Conservation (phyloP, 1,140 invertebrate genomes). For the Pygmarrhopalites habei region DNA sequence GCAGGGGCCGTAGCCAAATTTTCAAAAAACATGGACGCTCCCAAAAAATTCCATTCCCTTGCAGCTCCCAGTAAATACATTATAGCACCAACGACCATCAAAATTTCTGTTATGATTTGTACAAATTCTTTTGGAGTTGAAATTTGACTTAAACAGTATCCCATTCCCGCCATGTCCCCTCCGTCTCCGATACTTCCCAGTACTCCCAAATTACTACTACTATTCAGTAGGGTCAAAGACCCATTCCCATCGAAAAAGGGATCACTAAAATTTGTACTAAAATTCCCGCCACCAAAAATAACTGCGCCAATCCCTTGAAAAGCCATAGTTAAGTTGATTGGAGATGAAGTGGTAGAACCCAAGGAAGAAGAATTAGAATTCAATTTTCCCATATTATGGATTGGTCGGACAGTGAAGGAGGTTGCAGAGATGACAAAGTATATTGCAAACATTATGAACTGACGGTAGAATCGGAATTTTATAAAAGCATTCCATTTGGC, state of each 20-base stretch:
- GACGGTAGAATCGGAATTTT: slow-evolving; percentile 83
- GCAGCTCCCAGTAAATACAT: slow-evolving; percentile 72
- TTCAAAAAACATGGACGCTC: slow-evolving; percentile 81
- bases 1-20: slow-evolving; percentile 77
- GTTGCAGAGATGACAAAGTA: slow-evolving; percentile 82
- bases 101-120: slow-evolving; percentile 59
- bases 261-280: not conserved
- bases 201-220: not conserved
- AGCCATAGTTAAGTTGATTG: not conserved
- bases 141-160: slow-evolving; percentile 6
- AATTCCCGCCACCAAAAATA: slow-evolving; percentile 1
- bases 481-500: slow-evolving; percentile 98
- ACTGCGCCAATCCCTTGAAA: not conserved
- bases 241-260: too few relatives aligned
- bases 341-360: not conserved
- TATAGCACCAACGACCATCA: slow-evolving; percentile 65
- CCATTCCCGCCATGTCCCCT: not conserved
- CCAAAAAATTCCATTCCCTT: slow-evolving; percentile 72
- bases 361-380: not conserved
- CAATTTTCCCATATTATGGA: slow-evolving; percentile 19
- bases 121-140: slow-evolving; percentile 3
- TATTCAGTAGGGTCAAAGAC: not conserved
- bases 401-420: slow-evolving; percentile 75
- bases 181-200: not conserved
- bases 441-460: slow-evolving; percentile 79